Evolutionary conservation across 2,888 invertebrate species (phyloP).

Genomic region (Hirtodrosophila histrioides): DNA sequence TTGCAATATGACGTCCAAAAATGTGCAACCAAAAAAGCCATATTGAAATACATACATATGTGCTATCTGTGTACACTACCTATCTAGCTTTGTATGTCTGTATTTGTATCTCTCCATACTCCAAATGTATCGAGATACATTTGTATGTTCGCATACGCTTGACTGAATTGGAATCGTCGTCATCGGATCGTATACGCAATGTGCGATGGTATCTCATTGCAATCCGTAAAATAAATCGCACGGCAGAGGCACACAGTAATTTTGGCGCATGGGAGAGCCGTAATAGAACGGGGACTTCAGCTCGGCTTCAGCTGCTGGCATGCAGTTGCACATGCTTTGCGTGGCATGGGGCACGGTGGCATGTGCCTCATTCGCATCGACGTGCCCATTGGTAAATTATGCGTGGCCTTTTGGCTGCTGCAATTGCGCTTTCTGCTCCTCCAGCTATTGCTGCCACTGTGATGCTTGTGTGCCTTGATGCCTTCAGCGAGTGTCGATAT

Average conservation of each 20-base stretch:
- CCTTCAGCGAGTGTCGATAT: conserved; percentile 45
- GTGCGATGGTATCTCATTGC: conserved; percentile 52
- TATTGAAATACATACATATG: conserved; percentile 25
- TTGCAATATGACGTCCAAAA: conserved; percentile 28
- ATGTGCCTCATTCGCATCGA: conserved; percentile 18
- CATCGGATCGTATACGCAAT: conserved; percentile 68
- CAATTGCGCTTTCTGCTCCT: conserved; percentile 33
- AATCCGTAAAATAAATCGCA: conserved; percentile 68
- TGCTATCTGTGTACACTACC: background rate
- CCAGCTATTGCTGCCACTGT: conserved; percentile 25
- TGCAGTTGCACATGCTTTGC: background rate
- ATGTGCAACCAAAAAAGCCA: conserved; percentile 48
- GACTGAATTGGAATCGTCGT: conserved; percentile 46
- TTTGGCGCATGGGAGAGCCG: conserved; percentile 47
- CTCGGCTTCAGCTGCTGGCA: conserved; percentile 6
- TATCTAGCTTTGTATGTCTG: conserved; percentile 1
- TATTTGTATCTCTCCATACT: conserved; percentile 16
- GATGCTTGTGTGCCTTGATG: conserved; percentile 54
- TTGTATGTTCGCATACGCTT: conserved; percentile 58
- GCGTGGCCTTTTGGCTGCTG: conserved; percentile 56
- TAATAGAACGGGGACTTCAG: conserved; percentile 18
- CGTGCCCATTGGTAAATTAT: conserved; percentile 64
- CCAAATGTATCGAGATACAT: conserved; percentile 45
- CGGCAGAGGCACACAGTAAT: conserved; percentile 59
- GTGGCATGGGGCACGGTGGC: conserved; percentile 6